Conservation (phyloP, 2,113 vertebrate genomes). For the Hirundichthys speculiger region DNA sequence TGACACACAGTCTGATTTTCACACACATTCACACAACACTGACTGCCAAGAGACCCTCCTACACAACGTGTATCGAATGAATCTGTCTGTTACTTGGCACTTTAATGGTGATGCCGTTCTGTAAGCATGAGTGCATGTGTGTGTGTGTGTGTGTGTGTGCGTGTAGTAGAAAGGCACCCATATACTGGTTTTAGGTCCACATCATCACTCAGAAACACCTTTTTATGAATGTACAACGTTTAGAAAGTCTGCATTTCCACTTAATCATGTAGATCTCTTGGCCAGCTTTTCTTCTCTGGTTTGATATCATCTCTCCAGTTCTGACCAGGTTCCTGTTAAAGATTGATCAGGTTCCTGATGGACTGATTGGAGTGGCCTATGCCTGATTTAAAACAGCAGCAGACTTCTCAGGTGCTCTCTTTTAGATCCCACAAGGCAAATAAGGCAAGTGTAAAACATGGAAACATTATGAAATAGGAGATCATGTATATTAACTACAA, state of each 20-base stretch:
- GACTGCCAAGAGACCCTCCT: constrained; percentile 60
- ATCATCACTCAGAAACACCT: background rate
- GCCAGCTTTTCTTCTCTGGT: background rate
- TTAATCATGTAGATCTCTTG: background rate
- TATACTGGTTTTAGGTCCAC: background rate
- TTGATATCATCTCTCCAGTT: background rate
- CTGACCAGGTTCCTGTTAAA: background rate
- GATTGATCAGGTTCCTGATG: too few species aligned
- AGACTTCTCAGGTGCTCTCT: too few species aligned
- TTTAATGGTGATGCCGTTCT: constrained; percentile 38
- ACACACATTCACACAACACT: constrained; percentile 42
- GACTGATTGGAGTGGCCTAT: too few species aligned
- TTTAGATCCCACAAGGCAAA: too few species aligned
- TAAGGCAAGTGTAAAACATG: too few species aligned
- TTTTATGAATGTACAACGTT: background rate
- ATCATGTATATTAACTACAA: too few species aligned
- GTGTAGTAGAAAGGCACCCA: constrained; percentile 2
- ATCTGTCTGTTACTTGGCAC: constrained; percentile 24
- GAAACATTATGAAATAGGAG: too few species aligned
- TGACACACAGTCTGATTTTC: constrained; percentile 44
- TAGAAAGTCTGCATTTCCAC: background rate
- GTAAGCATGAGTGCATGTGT: constrained; percentile 7
- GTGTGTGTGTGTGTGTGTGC: background rate
- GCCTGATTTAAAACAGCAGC: too few species aligned
- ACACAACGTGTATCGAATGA: constrained; percentile 33